Base-by-base conservation (phyloP, 2,888 invertebrate genomes). In the Macropis europaea region DNA sequence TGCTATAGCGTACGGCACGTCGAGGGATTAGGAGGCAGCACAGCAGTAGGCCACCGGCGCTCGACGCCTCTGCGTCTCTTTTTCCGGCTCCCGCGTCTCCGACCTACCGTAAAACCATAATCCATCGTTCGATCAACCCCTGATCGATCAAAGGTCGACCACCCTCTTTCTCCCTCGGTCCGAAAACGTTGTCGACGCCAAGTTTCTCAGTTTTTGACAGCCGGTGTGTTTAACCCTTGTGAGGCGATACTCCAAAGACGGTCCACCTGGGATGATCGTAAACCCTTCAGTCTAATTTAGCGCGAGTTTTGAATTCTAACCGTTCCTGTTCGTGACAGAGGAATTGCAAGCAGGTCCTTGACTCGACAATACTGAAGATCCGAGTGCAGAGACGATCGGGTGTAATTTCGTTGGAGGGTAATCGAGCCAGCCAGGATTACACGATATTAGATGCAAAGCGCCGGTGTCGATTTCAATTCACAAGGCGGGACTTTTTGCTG, bases 31-130 rank as follows among this genome's bases (percentile, higher is more conserved):
- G 82, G 78, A 80, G 68, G 64, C n/a, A 71, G 48, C 74, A 74
- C 77, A 84, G 79, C 89, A 89, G 89, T 89, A 88, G 88, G 89
- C 89, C 89, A 89, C 86, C 88, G 83, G 87, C 88, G 82, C 84
- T 88, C 88, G 88, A 77, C 82, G 85, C 83, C 81, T 82, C 82
- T 82, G 80, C 79, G 77, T 86, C 84, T 86, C 84, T 82, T 82
- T 84, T 82, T 82, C 73, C 76, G 62, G 53, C 53, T 68, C 72
- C 66, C 77, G 79, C 76, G 78, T 73, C 71, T 79, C 71, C 76
- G 80, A 81, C 81, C 80, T 83, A 82, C 75, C 82, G 75, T 77
- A 78, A 78, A 63, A 42, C 63, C 42, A 59, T 54, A 43, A 17
- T 38, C 54, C 24, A 50, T 38, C 48, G 48, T 28, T 60, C 11